Base-by-base conservation (phyloP, 1,140 invertebrate genomes). In the Drosophila paulistorum region DNA sequence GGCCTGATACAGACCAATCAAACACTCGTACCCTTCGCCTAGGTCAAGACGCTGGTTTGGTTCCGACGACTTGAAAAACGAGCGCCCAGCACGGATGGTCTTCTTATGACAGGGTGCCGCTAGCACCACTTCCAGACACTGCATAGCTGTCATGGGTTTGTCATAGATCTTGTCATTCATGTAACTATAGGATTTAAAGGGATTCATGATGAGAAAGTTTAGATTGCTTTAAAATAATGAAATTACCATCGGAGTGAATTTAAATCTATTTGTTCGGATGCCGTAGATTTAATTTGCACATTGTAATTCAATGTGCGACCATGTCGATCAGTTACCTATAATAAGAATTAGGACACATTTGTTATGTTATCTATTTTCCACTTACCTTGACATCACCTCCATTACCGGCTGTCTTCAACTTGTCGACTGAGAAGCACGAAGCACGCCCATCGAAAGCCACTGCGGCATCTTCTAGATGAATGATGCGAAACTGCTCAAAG, bases 101-200 rank as follows among this genome's bases (percentile, higher is more conserved):
- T 94, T 62, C 95, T 93, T 71, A 65, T 90, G 77, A 30, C 87
- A 91, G 9, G 74, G 74, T 1, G 62, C 2, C 0, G 90, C 74
- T 17, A 98, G 93, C 48, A 98, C 95, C 1, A 98, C 94, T 91
- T 98, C 97, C 1, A 98, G 87, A 58, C 95, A 96, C 92, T 96
- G 96, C 10, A 97, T 90, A 1, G 94, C 94, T 41, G 95, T 94
- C 82, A 95, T 94, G 4, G 97, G 96, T 33, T 92, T 91, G 42
- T 92, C 91, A 35, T 78, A 90, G 5, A 80, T 62, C 73, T 71
- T 92, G 79, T 71, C 90, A 79, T 72, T 91, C 68, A 57, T 71
- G 82, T 76, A 91, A 63, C 91, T 92, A 51, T 1, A 13, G 37
- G 11, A 13, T 39, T 39, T 1, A 39, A 39, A 13, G 1, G 7